Evolutionary conservation across 2,888 invertebrate genomes (phyloP).

Genomic region (Caenorhabditis panamensis): DNA sequence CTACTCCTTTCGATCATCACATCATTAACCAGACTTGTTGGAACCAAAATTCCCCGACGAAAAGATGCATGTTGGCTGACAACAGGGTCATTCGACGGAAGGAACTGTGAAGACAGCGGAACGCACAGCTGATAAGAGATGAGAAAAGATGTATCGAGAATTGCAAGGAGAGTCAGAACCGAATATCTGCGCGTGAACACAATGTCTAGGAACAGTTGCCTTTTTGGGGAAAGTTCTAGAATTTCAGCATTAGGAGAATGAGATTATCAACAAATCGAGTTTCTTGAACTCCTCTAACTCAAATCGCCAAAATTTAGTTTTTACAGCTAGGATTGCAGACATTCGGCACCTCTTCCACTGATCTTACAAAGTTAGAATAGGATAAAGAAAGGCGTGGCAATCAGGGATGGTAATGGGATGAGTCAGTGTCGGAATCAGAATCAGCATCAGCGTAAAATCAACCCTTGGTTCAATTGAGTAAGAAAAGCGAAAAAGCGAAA

Average conservation of each 20-base stretch:
- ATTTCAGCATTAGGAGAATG: no score
- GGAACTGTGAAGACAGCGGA: conserved; percentile 21
- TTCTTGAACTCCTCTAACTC: no score
- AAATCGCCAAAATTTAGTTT: no score
- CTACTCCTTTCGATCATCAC: no score
- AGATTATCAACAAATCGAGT: no score
- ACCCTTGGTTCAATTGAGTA: background rate
- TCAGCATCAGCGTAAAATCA: background rate
- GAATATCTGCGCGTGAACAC: conserved; percentile 7
- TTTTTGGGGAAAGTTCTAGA: no score
- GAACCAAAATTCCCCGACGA: conserved; percentile 18
- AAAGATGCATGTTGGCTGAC: background rate
- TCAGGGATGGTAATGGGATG: background rate
- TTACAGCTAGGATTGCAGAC: no score
- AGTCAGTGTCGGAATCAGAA: background rate
- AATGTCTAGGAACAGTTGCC: background rate
- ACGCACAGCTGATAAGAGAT: conserved; percentile 42
- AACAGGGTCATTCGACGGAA: conserved; percentile 22
- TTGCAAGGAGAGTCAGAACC: background rate
- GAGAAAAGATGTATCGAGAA: background rate
- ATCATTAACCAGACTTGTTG: conserved; percentile 19
- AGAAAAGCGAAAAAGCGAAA: background rate
- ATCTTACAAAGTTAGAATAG: no score
- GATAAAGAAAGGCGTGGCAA: background rate
- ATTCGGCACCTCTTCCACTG: no score